Evolutionary conservation across 2,797 vertebrate species (phyloP).

Genomic region (Thripadectes ignobilis): DNA sequence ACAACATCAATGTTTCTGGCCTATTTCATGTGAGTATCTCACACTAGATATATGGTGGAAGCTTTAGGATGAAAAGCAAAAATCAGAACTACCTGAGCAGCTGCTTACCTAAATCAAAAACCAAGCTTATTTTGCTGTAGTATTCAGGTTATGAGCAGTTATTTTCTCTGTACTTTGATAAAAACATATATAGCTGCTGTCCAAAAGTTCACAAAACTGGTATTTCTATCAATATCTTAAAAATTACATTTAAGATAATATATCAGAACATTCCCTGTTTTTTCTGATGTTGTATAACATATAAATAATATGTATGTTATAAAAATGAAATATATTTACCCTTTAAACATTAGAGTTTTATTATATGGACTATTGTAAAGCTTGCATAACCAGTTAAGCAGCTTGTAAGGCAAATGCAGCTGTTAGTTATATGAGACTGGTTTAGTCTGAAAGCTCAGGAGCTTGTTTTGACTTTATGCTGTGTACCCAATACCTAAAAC

Average conservation of each 20-base stretch:
- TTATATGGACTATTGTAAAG: neutral
- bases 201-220: neutral
- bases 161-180: neutral
- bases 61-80: neutral
- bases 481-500: neutral
- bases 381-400: conserved; percentile 46
- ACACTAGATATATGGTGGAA: neutral
- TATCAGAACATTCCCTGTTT: neutral
- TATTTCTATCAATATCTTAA: neutral
- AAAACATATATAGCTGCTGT: neutral
- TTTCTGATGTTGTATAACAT: neutral
- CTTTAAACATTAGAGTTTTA: neutral
- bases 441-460: neutral
- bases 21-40: neutral
- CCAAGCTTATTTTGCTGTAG: neutral
- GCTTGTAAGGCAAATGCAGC: neutral
- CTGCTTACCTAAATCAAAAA: neutral
- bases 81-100: neutral
- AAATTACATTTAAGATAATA: neutral
- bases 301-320: neutral
- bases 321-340: neutral
- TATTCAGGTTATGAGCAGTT: neutral
- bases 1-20: neutral
- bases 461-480: conserved; percentile 25
- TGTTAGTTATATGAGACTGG: neutral